A percentile compares a stretch with the other conserved stretches of the same genome.
These are phyloP conservation scores for Etheostoma perlongum DNA, from an alignment of 2,797 vertebrate species.

Conservation along the genomic window DNA sequence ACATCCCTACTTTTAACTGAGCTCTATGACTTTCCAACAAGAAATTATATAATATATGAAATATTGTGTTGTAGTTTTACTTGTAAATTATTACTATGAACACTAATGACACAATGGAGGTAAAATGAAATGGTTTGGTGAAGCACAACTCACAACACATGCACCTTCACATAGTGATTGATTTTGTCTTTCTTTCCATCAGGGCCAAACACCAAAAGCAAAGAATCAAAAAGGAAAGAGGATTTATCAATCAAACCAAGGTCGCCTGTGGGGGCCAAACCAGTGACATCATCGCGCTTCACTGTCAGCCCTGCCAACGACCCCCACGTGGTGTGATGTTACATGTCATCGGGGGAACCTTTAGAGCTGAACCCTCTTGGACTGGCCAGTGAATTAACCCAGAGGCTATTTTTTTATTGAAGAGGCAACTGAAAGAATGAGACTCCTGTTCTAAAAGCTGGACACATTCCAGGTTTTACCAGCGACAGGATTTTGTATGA, in stretches of 20 bases:
- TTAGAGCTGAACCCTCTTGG: constrained; percentile 69
- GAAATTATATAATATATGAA: too few relatives aligned
- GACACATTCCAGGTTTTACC: constrained; percentile 85
- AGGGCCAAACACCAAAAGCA: constrained; percentile 87
- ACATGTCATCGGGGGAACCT: constrained; percentile 47
- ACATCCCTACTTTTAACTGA: background rate
- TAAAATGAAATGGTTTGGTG: background rate
- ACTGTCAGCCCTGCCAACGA: constrained; percentile 94
- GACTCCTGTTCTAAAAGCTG: constrained; percentile 83
- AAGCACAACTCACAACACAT: background rate
- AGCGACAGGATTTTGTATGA: constrained; percentile 83
- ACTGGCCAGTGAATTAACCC: constrained; percentile 71
- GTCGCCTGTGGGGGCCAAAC: constrained; percentile 76
- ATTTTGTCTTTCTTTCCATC: constrained; percentile 44
- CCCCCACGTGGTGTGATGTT: constrained; percentile 85
- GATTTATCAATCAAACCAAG: constrained; percentile 87
- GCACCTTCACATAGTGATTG: background rate
- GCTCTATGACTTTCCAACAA: background rate
- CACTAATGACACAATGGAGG: background rate
- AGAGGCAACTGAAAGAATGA: constrained; percentile 79
- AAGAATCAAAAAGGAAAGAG: constrained; percentile 89
- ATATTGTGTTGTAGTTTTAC: background rate
- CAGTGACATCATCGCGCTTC: constrained; percentile 91
- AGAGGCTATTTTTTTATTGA: constrained; percentile 88
- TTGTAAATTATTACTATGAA: background rate